Evolutionary conservation across 2,888 invertebrate species (phyloP), one percentile per base, ranked within the genome.

Genomic region (Amaurobius ferox): DNA sequence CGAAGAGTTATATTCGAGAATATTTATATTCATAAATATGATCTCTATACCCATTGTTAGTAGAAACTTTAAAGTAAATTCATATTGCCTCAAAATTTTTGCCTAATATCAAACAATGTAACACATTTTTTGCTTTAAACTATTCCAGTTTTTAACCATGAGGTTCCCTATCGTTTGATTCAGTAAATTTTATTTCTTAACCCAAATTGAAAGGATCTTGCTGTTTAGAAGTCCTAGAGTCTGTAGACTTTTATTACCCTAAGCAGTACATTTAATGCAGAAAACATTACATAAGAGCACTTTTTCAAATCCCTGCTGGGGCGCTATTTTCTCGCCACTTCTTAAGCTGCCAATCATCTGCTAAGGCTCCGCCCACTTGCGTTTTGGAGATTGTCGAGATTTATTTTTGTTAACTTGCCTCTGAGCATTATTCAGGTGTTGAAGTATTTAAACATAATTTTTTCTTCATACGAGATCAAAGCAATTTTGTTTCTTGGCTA

Each of bases 271-370:
- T 66, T 72, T 64, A 79, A 73, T 79, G 32, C 48, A 30, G 48
- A 48, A 39, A 19, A 9, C 48, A 16, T 5, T n/a, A 29, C 67
- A 30, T 48, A 64, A 11, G 61, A 44, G 7, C 9, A 29, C 40
- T 72, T 79, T n/a, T 55, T n/a, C 40, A 13, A 79, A 48, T 73
- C 67, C 79, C 80, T 40, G 73, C 61, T 32, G 73, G 7, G 80
- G 29, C 16, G 23, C 28, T 35, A 71, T 79, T 79, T n/a, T 70
- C 61, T 72, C 48, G 62, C 66, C 71, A 35, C 55, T 80, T 80
- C 71, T 23, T 28, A 66, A 19, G 13, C 66, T 44, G 55, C 55
- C 55, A 77, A 16, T 23, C 16, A 55, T 23, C 3, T 1, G 55
- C 5, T 3, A 3, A 28, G 11, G 40, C 35, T 44, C 29, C 64